Percentiles rank a stretch among this genome's conserved stretches.
phyloP scores from a whole-genome alignment of 1,140 invertebrate genomes.

The Venustaconcha ellipsiformis region DNA sequence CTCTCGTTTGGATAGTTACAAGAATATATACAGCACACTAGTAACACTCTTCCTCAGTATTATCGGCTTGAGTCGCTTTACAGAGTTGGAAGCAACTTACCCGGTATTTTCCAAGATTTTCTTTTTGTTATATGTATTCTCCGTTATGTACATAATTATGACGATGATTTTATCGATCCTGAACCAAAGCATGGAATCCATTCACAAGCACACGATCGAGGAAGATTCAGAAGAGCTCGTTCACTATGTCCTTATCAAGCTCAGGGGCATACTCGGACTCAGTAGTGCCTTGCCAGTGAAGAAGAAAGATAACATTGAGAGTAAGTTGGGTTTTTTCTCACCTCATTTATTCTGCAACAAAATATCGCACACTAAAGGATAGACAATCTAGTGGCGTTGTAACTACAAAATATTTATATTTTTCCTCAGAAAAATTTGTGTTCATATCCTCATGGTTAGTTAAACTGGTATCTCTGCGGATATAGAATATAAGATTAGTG shows the following conservation, averaged over 20 bases:
- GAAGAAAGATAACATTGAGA: no score
- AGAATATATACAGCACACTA: constrained; percentile 39
- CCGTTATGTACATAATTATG: constrained; percentile 41
- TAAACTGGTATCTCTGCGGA: no score
- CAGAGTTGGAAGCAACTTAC: constrained; percentile 42
- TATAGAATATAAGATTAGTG: no score
- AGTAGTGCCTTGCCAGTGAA: not conserved
- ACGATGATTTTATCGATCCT: constrained; percentile 53
- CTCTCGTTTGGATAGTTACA: constrained; percentile 40
- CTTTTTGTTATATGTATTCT: constrained; percentile 44
- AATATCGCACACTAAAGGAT: no score
- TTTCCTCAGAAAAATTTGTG: no score
- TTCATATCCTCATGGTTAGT: no score
- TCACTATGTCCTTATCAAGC: constrained; percentile 34
- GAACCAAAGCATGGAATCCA: constrained; percentile 40
- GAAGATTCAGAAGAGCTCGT: constrained; percentile 40
- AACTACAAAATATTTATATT: no score
- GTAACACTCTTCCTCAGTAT: constrained; percentile 68
- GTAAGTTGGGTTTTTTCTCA: no score
- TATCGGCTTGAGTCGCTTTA: constrained; percentile 74
- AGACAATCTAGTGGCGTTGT: no score
- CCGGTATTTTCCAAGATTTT: constrained; percentile 44
- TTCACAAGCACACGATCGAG: constrained; percentile 35
- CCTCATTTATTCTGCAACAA: no score
- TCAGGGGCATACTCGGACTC: constrained; percentile 27